A percentile compares a stretch with the other conserved stretches of the same genome.
These are phyloP conservation scores for Sylvia borin DNA, from an alignment of 2,797 vertebrate genomes.

Conservation along the genomic window DNA sequence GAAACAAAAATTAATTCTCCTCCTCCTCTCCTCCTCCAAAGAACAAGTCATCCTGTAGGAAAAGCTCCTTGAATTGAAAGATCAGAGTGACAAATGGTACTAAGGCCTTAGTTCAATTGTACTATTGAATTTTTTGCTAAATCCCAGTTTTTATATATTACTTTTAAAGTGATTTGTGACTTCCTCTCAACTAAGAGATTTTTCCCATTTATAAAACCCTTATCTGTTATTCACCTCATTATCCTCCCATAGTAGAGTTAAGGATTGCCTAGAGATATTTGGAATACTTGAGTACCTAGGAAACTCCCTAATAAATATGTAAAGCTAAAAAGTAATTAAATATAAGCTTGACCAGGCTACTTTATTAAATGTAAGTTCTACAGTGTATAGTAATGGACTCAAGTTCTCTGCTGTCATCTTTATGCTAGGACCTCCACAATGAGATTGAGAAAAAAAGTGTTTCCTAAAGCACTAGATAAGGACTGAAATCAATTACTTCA, in stretches of 20 bases:
- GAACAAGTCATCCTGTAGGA: background rate
- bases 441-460: background rate
- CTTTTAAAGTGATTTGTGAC: background rate
- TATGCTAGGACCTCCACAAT: background rate
- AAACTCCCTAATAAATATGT: background rate
- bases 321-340: background rate
- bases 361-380: background rate
- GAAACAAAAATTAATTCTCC: background rate
- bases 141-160: background rate
- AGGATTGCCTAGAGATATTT: background rate
- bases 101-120: background rate
- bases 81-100: background rate
- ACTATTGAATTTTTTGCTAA: background rate
- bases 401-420: background rate
- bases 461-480: background rate
- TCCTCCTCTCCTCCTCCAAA: accelerated
- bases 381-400: background rate
- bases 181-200: background rate
- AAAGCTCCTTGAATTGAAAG: background rate
- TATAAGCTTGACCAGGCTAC: background rate
- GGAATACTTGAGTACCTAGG: background rate
- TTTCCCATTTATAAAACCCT: background rate
- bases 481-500: background rate
- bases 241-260: background rate
- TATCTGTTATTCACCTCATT: background rate